These are phyloP conservation scores for Anagyrus pseudococci DNA, from an alignment of 2,888 invertebrate species.

Conservation along the genomic window DNA sequence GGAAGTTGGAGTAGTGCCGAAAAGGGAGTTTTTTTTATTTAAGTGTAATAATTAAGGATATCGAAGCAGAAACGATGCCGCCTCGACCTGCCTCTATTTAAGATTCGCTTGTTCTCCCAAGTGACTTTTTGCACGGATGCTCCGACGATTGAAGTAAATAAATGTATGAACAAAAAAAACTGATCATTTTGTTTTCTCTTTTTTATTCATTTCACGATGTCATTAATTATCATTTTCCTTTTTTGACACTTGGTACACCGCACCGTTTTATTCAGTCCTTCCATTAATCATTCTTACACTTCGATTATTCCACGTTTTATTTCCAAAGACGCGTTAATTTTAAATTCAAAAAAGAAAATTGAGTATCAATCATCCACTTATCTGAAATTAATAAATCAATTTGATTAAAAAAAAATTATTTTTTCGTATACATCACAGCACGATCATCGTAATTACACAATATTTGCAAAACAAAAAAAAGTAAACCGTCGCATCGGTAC, in stretches of 20 bases:
- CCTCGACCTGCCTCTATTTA: conserved; percentile 22
- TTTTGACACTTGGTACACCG: not conserved
- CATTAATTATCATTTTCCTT: not conserved
- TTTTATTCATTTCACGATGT: conserved; percentile 1
- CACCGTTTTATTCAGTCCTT: not conserved
- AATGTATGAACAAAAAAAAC: conserved; percentile 38
- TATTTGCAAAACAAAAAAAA: too few species aligned
- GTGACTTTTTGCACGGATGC: conserved; percentile 35
- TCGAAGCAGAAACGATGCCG: conserved; percentile 19
- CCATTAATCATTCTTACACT: not conserved
- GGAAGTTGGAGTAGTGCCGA: too few species aligned
- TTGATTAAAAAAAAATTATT: too few species aligned
- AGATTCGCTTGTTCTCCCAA: conserved; percentile 30
- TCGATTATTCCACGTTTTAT: not conserved
- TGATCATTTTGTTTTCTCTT: conserved; percentile 18
- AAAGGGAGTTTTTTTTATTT: too few species aligned
- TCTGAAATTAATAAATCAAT: too few species aligned
- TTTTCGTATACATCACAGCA: too few species aligned
- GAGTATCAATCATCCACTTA: too few species aligned
- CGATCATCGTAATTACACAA: too few species aligned
- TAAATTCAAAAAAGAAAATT: too few species aligned
- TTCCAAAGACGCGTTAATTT: too few species aligned
- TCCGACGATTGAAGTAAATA: conserved; percentile 38
- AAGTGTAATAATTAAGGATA: too few species aligned
- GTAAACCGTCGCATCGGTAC: too few species aligned